Base-by-base conservation (phyloP, 1,140 invertebrate genomes). In the Galendromus occidentalis region DNA sequence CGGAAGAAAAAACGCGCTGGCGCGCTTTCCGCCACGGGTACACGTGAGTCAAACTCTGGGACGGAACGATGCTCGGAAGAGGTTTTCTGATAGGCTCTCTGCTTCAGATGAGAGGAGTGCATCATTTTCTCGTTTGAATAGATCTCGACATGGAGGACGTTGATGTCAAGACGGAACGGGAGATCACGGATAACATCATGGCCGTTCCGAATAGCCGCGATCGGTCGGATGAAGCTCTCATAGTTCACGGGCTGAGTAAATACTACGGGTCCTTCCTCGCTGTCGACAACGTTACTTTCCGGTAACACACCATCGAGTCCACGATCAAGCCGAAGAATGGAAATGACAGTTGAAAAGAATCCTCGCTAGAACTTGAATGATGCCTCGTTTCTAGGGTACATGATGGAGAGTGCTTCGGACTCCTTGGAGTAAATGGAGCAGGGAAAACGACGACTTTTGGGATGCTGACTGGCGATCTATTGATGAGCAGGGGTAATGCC, bases 341-440 rank as follows among this genome's bases (percentile, higher is more conserved):
- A 44, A 14, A 44, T 44, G 14, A 44, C 12, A 12, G 14, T 44
- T 44, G 14, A 22, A 47, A 22, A 22, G 45, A 47, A 7, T 47
- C 14, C 28, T 7, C 4, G 45, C 45, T 6, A 6, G 4, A 47
- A 6, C 14, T 17, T 47, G 25, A 6, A 47, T 7, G 18, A 17
- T 14, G 18, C 4, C 20, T 59, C 9, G 22, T 66, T 14, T 71
- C 70, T 67, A 69, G 69, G 9, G 69, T 72, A 65, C 69, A 73
- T 20, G 66, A 74, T 20, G 73, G 74, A 29, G 78, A 80, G 69
- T 79, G 78, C 69, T 80, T 80, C 72, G 79, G 79, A 18, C 67
- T 80, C 22, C 71, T 80, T 6, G 79, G 77, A 29, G 71, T 75
- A 2, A 76, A 76, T 67, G 75, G 75, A 12, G 75, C 75, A 25